Conservation (phyloP, 1,140 invertebrate genomes). For the Drosophila pachea region DNA sequence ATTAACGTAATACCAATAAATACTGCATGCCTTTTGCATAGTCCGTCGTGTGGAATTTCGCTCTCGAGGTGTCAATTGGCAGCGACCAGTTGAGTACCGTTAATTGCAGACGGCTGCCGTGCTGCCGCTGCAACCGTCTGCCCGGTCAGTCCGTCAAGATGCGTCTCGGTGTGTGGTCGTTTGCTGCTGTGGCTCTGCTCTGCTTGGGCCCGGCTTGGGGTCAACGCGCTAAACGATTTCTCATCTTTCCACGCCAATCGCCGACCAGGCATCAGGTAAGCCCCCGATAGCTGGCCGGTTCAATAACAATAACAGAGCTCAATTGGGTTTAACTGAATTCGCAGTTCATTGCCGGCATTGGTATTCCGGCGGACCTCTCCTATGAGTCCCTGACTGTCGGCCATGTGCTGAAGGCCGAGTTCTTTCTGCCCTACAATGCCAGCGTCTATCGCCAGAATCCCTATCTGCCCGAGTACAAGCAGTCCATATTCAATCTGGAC, state of each 20-base stretch:
- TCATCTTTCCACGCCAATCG: constrained; percentile 60
- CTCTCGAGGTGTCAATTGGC: constrained; percentile 10
- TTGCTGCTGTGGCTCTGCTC: constrained; percentile 11
- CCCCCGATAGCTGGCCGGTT: too few species aligned
- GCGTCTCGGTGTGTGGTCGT: constrained; percentile 14
- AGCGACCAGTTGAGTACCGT: background rate
- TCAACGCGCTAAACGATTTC: constrained; percentile 39
- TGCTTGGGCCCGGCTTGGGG: background rate
- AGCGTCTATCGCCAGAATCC: constrained; percentile 58
- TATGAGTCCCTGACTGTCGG: constrained; percentile 64
- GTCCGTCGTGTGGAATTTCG: background rate
- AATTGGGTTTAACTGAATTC: background rate
- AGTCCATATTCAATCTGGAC: background rate
- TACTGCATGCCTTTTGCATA: constrained; percentile 40
- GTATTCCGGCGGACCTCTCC: constrained; percentile 62
- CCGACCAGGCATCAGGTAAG: constrained; percentile 62
- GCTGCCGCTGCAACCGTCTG: too few species aligned
- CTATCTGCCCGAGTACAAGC: constrained; percentile 56
- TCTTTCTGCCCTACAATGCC: constrained; percentile 58
- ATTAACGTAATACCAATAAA: constrained; percentile 54
- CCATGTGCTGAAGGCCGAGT: constrained; percentile 61
- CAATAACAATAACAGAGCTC: too few species aligned
- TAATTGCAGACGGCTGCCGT: background rate
- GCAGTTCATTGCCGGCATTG: constrained; percentile 68
- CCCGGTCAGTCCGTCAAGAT: constrained; percentile 8